Evolutionary conservation across 2,888 invertebrate genomes (phyloP).

Genomic region (Nephrotoma guestfalica): DNA sequence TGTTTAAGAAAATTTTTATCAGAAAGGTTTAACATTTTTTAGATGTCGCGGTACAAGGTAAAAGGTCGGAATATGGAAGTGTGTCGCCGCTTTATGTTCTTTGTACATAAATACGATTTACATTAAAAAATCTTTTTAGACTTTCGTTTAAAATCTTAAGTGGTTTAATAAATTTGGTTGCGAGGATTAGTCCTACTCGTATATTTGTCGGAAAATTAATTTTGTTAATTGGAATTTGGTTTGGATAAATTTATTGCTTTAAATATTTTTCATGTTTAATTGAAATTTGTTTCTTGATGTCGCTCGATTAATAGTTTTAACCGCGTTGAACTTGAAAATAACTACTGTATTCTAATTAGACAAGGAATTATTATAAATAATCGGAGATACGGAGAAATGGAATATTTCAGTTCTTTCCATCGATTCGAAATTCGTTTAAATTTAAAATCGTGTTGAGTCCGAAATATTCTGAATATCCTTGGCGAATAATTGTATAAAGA

Average conservation of each 20-base stretch:
- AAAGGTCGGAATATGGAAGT: neutral
- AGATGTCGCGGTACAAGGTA: neutral
- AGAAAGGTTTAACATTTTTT: neutral
- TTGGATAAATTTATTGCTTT: neutral
- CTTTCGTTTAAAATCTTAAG: neutral
- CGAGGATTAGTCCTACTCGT: neutral
- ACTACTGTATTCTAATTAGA: neutral
- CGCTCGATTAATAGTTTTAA: neutral
- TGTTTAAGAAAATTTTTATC: neutral
- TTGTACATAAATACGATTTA: neutral
- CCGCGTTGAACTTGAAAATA: neutral
- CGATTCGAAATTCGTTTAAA: no score
- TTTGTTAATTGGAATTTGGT: neutral
- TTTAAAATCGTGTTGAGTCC: no score
- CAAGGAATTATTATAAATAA: neutral
- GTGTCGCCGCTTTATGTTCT: neutral
- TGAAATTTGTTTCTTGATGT: neutral
- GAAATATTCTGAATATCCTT: no score
- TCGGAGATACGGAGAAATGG: neutral
- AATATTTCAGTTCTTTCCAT: no score
- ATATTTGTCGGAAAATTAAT: neutral
- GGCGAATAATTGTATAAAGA: no score
- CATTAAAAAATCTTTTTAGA: neutral
- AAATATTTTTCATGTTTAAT: neutral
- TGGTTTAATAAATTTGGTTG: neutral